Evolutionary conservation across 2,888 invertebrate genomes (phyloP), one percentile per base, ranked within the genome.

Genomic region (Chrysodeixis includens): DNA sequence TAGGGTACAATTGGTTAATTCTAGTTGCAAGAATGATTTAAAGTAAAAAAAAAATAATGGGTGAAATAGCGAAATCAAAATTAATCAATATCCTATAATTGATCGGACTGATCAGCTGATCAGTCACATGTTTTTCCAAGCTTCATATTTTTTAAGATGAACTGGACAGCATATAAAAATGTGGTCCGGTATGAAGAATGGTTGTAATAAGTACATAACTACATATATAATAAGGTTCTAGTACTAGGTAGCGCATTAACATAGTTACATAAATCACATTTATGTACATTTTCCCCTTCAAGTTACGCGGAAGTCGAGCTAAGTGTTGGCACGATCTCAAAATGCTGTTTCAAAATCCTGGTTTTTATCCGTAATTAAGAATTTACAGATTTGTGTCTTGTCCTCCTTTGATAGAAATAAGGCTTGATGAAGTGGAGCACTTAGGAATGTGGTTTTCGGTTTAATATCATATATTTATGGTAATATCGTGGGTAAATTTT

Each of bases 291-390:
- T 35, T 35, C 35, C 35, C 35, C 35, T 35, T 14, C 12, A 35
- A 26, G 26, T 26, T 26, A 35, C 35, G 35, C 35, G 35, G 35
- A 35, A n/a, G 40, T 40, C 40, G 14, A 40, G 2, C n/a, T n/a
- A 40, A n/a, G 40, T 40, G 40, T 40, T 40, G 40, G 40, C 40
- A 40, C 40, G 40, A 40, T 40, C 40, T 40, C 40, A 40, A n/a
- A 40, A 40, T 40, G n/a, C 40, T 40, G n/a, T 40, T n/a, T n/a
- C 40, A 1, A n/a, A 35, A 4, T 40, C 40, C n/a, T 40, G n/a
- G n/a, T 40, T 40, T 40, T 40, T 6, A 5, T 40, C 6, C 40
- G 7, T n/a, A n/a, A n/a, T 5, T n/a, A n/a, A 6, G 4, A n/a
- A 3, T 40, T n/a, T n/a, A n/a, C n/a, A n/a, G n/a, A n/a, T n/a